A percentile compares a stretch with the other conserved stretches of the same genome.
Evolutionary conservation across 2,797 vertebrate genomes (phyloP).

Genomic region (Spheniscus humboldti): DNA sequence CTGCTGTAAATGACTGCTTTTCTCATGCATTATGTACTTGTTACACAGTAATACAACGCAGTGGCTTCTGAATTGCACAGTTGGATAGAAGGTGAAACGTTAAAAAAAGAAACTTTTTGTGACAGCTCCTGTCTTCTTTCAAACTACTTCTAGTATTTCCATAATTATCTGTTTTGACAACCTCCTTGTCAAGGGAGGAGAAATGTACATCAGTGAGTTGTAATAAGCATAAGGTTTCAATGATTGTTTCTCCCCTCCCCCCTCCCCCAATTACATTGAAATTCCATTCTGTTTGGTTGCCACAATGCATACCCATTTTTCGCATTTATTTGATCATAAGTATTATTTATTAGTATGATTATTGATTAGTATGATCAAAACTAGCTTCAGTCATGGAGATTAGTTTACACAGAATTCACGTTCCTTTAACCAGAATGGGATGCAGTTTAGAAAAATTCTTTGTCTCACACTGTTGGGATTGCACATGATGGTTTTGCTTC

Average conservation of each 20-base stretch:
- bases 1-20: conserved; percentile 1
- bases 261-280: background rate
- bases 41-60: conserved; percentile 28
- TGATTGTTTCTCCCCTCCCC: background rate
- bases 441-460: background rate
- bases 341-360: background rate
- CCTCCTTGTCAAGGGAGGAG: conserved; percentile 19
- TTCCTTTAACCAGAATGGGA: background rate
- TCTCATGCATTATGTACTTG: conserved; percentile 27
- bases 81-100: conserved; percentile 50
- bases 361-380: conserved; percentile 1
- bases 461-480: background rate
- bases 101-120: conserved; percentile 48
- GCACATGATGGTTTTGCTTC: background rate
- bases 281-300: conserved; percentile 16
- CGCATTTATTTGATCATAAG: conserved; percentile 1
- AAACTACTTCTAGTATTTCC: conserved; percentile 57
- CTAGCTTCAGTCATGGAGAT: background rate
- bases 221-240: conserved; percentile 45
- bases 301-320: background rate
- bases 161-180: conserved; percentile 67
- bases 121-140: conserved; percentile 45
- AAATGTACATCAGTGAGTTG: conserved; percentile 43
- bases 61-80: conserved; percentile 42
- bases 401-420: background rate